Base-by-base conservation (phyloP, 2,797 vertebrate species). In the Poecile montanus region DNA sequence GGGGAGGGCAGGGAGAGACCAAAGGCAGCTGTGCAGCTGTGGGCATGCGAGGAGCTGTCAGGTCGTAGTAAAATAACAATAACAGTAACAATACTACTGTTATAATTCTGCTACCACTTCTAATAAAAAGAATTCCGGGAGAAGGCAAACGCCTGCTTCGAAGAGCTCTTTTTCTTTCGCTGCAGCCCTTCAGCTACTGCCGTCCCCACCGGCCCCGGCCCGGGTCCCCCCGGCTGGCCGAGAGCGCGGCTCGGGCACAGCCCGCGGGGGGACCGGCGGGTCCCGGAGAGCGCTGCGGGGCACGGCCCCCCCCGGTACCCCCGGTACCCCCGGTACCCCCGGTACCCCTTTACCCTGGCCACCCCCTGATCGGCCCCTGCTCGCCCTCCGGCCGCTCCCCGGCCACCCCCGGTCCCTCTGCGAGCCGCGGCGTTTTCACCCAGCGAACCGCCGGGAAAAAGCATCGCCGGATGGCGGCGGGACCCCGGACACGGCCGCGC, bases 401-500 rank as follows among this genome's bases (percentile, higher is more conserved):
- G 26, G 40, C 18, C 70, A 4, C 11, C 9, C 20, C 57, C 13
- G 40, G 3, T 14, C 13, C 50, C n/a, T 14, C 66, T 34, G 44
- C n/a, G 14, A 27, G 27, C 42, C 16, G 60, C 32, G 50, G 47
- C 13, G 13, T 4, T 36, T 16, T 2, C 51, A 6, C 6, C 1
- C n/a, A 0, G 57, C 25, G 0, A 54, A 20, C 3, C 3, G 6
- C 17, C 3, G 4, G 61, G 56, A 8, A 27, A 58, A 16, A 5
- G 27, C 48, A 40, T 27, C 53, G 7, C 29, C 18, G 57, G 27
- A 29, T 3, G 29, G 1, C 48, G 44, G 73, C 19, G 27, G 12
- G 14, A n/a, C 4, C 9, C 8, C 25, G 38, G 38, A 5, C 44
- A 4, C 56, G 17, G 6, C 12, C 16, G 26, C 22, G 18, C 38